A percentile compares a stretch with the other conserved stretches of the same genome.
These are phyloP conservation scores for Drosophila kuntzei DNA, from an alignment of 2,888 invertebrate species.

Conservation along the genomic window DNA sequence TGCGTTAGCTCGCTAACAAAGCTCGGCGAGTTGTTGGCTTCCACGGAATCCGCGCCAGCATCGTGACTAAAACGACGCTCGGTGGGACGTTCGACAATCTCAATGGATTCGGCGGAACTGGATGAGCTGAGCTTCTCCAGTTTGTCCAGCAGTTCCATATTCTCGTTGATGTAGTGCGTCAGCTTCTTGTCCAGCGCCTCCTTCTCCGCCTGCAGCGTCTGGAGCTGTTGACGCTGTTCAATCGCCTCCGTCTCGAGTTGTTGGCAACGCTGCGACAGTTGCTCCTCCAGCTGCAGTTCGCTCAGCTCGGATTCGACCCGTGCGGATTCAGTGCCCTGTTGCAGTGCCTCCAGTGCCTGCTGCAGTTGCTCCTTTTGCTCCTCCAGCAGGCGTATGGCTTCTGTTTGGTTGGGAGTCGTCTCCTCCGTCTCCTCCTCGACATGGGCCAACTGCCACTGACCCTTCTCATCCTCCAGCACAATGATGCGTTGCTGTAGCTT, in stretches of 20 bases:
- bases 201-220: conserved; percentile 87
- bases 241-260: conserved; percentile 86
- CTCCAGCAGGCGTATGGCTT: conserved; percentile 75
- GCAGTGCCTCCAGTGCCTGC: conserved; percentile 86
- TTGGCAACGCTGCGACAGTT: conserved; percentile 86
- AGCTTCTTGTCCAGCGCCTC: conserved; percentile 88
- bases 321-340: conserved; percentile 87
- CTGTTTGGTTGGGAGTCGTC: conserved; percentile 31
- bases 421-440: conserved; percentile 48
- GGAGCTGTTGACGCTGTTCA: conserved; percentile 80
- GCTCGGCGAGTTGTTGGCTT: conserved; percentile 32
- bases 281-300: conserved; percentile 92
- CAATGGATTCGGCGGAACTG: conserved; percentile 91
- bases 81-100: conserved; percentile 89
- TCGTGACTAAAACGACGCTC: conserved; percentile 66
- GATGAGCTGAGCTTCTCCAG: conserved; percentile 91
- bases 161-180: conserved; percentile 90
- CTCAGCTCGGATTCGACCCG: conserved; percentile 92
- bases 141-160: conserved; percentile 90
- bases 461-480: conserved; percentile 95
- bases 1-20: conserved; percentile 80
- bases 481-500: conserved; percentile 91
- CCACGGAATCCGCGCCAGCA: conserved; percentile 14
- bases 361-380: conserved; percentile 88
- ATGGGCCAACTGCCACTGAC: conserved; percentile 91